Percentiles rank a stretch among this genome's conserved stretches.
phyloP scores from a whole-genome alignment of 2,797 vertebrate species.

The Onychomys arenicola region DNA sequence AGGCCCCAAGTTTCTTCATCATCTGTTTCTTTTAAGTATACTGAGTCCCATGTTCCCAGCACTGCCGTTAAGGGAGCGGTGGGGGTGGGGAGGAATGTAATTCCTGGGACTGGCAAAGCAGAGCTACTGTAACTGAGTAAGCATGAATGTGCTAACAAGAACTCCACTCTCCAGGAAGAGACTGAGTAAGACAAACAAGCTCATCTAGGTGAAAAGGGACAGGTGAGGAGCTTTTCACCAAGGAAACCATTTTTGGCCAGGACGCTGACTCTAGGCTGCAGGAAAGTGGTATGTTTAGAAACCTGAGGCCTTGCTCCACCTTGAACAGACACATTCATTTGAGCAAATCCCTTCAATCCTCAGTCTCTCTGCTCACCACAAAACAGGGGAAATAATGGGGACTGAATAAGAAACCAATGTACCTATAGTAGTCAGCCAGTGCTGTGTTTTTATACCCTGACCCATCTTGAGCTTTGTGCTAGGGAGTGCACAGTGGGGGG shows the following conservation, averaged over 20 bases:
- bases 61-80: neutral
- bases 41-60: neutral
- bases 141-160: neutral
- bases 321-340: neutral
- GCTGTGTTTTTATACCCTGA: neutral
- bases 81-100: neutral
- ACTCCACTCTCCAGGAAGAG: neutral
- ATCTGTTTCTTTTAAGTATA: neutral
- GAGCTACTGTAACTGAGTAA: neutral
- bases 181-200: neutral
- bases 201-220: too few relatives aligned
- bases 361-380: neutral
- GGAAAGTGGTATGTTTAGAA: neutral
- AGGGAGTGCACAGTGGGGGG: neutral
- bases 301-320: neutral
- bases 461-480: neutral
- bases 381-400: neutral
- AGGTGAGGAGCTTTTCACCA: neutral
- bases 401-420: neutral
- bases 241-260: neutral
- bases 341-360: neutral
- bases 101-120: neutral
- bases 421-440: neutral
- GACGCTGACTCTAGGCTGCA: accelerated
- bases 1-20: neutral